These are phyloP conservation scores for Monodelphis domestica DNA, from an alignment of 2,797 vertebrate species.

Conservation along the genomic window DNA sequence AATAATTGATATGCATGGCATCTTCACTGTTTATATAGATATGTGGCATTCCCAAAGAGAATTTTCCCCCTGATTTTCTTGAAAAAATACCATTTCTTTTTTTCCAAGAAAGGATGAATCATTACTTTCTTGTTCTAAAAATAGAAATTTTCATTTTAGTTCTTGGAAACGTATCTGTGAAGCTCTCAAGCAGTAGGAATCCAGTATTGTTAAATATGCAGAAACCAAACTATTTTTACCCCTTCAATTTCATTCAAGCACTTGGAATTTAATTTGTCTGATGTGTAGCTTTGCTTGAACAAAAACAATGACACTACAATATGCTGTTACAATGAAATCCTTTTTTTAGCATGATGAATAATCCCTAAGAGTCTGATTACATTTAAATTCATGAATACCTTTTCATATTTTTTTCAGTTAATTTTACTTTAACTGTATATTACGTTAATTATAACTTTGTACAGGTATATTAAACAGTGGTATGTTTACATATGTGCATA, in stretches of 20 bases:
- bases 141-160: neutral
- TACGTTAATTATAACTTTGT: constrained; percentile 6
- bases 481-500: neutral
- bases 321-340: neutral
- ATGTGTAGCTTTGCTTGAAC: neutral
- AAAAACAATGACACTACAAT: neutral
- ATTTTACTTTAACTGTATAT: neutral
- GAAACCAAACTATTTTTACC: neutral
- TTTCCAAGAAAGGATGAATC: neutral
- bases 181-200: neutral
- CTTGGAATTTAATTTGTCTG: neutral
- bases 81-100: constrained; percentile 12
- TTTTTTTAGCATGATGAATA: neutral
- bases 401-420: neutral
- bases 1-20: neutral
- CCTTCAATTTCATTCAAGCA: neutral
- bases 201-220: neutral
- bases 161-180: neutral
- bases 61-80: constrained; percentile 14
- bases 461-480: neutral
- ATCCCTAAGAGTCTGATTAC: neutral
- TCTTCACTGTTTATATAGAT: neutral
- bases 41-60: neutral
- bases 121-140: constrained; percentile 36
- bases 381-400: neutral